Conservation (phyloP, 1,140 invertebrate genomes). For the Asbolus verrucosus region DNA sequence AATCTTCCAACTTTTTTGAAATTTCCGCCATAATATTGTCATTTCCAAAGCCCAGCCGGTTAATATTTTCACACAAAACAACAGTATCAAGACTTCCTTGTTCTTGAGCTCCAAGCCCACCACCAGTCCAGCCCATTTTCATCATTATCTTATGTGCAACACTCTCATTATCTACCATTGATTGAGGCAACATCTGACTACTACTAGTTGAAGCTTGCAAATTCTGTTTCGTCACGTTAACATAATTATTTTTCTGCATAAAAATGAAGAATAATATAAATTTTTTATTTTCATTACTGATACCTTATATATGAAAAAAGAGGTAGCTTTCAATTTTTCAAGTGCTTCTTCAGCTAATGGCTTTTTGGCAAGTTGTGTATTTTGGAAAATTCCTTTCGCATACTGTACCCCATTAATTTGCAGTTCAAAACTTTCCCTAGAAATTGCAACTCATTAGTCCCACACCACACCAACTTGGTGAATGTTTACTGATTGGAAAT, state of each 20-base stretch:
- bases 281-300: neutral
- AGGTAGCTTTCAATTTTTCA: neutral
- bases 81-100: neutral
- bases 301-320: constrained; percentile 11
- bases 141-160: constrained; percentile 9
- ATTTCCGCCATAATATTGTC: neutral
- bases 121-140: constrained; percentile 15
- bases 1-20: neutral
- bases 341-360: neutral
- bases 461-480: no score
- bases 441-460: no score
- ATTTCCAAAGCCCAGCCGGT: constrained; percentile 2
- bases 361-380: neutral
- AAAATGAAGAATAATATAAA: neutral
- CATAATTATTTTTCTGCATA: constrained; percentile 2
- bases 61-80: constrained; percentile 2
- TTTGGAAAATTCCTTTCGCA: neutral
- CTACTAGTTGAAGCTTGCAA: neutral
- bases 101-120: constrained; percentile 4
- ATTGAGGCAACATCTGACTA: neutral
- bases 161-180: neutral
- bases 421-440: neutral
- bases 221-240: constrained; percentile 9
- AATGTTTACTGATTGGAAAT: neutral
- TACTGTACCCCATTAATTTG: neutral